A percentile compares a stretch with the other conserved stretches of the same genome.
These are phyloP conservation scores for Parnassius mnemosyne DNA, from an alignment of 2,888 invertebrate genomes.

Conservation along the genomic window DNA sequence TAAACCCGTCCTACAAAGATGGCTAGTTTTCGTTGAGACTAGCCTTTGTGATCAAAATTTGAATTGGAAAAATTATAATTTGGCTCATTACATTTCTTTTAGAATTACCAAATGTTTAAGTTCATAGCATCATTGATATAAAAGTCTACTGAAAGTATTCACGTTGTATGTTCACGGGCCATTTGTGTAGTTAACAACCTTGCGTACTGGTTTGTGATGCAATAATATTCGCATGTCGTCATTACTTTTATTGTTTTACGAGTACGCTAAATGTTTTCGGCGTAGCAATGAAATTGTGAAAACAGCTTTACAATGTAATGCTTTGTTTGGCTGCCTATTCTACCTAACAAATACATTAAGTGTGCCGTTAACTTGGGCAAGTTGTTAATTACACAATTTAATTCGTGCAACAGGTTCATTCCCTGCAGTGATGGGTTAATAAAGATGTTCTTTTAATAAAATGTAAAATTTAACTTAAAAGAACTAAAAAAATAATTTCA, in stretches of 20 bases:
- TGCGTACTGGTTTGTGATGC: constrained; percentile 43
- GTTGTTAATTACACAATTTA: no score
- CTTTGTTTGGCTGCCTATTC: constrained; percentile 2
- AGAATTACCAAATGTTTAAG: neutral
- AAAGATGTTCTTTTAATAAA: no score
- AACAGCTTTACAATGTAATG: constrained; percentile 6
- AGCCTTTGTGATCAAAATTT: no score
- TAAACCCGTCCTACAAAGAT: no score
- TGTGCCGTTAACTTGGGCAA: no score
- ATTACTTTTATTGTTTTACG: constrained; percentile 26
- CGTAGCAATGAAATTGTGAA: constrained; percentile 15
- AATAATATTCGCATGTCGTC: constrained; percentile 62
- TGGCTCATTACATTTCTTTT: neutral
- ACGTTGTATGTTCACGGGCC: constrained; percentile 34
- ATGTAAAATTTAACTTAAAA: no score
- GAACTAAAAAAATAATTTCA: no score
- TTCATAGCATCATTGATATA: neutral
- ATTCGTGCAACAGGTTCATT: no score
- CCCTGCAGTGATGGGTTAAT: no score
- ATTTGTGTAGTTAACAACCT: constrained; percentile 50
- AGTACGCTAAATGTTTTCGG: constrained; percentile 17
- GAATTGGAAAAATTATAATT: no score
- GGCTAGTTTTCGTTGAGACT: no score
- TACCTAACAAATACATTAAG: neutral
- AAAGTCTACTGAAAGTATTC: constrained; percentile 5